Conservation (phyloP, 2,113 vertebrate genomes). For the Cryptotis parvus region DNA sequence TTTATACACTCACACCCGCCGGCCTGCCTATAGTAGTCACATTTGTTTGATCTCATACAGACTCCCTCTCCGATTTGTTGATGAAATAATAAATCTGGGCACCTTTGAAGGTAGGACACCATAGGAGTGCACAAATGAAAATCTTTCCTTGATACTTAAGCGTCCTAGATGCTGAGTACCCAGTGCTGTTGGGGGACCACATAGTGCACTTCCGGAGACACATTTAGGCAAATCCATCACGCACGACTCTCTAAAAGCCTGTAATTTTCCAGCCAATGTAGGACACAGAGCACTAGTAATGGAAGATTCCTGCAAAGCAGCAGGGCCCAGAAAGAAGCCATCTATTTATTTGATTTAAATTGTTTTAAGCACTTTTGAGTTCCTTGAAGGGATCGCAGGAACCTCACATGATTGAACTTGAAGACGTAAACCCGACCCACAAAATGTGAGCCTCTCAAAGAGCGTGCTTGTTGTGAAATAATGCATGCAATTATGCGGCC, state of each 20-base stretch:
- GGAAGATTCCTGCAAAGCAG: constrained; percentile 69
- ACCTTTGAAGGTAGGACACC: constrained; percentile 75
- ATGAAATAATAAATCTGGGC: constrained; percentile 82
- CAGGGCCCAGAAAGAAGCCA: constrained; percentile 58
- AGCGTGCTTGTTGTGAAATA: constrained; percentile 17
- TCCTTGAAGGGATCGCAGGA: constrained; percentile 61
- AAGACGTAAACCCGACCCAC: constrained; percentile 26
- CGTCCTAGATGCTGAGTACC: constrained; percentile 58
- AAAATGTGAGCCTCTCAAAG: constrained; percentile 37
- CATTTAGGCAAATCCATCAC: constrained; percentile 73
- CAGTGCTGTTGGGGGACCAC: constrained; percentile 31
- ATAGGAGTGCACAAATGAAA: constrained; percentile 70
- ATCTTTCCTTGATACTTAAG: constrained; percentile 73
- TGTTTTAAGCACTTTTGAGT: constrained; percentile 75
- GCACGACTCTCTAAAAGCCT: constrained; percentile 69
- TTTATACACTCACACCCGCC: constrained; percentile 79
- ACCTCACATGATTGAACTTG: constrained; percentile 64
- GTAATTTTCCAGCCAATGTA: constrained; percentile 72
- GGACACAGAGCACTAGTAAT: constrained; percentile 65
- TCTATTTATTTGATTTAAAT: constrained; percentile 76
- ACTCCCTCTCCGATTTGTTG: constrained; percentile 78
- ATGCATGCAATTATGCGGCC: neutral
- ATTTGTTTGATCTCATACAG: constrained; percentile 82
- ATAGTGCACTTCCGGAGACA: constrained; percentile 51
- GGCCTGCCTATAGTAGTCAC: constrained; percentile 69